Evolutionary conservation across 1,140 invertebrate species (phyloP), one percentile per base, ranked within the genome.

Genomic region (Proales similis): DNA sequence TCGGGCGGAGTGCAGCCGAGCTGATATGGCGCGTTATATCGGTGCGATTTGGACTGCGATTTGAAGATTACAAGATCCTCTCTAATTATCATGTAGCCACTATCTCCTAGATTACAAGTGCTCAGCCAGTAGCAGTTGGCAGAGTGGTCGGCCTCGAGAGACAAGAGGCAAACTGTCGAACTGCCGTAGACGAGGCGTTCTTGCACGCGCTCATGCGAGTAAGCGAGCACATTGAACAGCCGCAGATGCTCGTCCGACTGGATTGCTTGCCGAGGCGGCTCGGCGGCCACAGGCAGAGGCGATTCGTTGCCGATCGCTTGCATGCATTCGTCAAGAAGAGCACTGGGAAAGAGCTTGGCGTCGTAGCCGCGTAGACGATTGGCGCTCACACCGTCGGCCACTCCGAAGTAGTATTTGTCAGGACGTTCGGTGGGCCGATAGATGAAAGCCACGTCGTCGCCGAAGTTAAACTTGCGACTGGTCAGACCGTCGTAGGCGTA

Each of bases 21-120:
- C 77, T 97, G 92, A 78, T 91, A 97, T 4, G 93, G 93, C 29
- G 93, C 94, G 77, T 96, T 96, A 74, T 96, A 96, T 73, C 95
- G 94, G 76, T 97, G 92, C 69, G 93, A 89, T 71, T 97, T 92
- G 74, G 96, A 91, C 67, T 88, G 85, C 0, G 88, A 92, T 61
- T 88, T 82, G 74, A 91, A 87, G 20, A 96, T 83, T 11, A 96
- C 83, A 67, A 86, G 81, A 19, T 78, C 79, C 53, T 84, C 81
- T 17, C 92, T 80, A 38, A 95, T 86, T 32, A 96, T 84, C 73
- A 96, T 83, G 74, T 90, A 96, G n/a, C 92, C 93, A 71, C 90
- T 94, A 76, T 97, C 93, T 12, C 93, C 93, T 66, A 97, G 89
- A 77, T 97, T 97, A 11, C 91, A 91, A 5, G 91, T 86, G 68